Evolutionary conservation across 2,797 vertebrate genomes (phyloP).

Genomic region (Microchirus variegatus): DNA sequence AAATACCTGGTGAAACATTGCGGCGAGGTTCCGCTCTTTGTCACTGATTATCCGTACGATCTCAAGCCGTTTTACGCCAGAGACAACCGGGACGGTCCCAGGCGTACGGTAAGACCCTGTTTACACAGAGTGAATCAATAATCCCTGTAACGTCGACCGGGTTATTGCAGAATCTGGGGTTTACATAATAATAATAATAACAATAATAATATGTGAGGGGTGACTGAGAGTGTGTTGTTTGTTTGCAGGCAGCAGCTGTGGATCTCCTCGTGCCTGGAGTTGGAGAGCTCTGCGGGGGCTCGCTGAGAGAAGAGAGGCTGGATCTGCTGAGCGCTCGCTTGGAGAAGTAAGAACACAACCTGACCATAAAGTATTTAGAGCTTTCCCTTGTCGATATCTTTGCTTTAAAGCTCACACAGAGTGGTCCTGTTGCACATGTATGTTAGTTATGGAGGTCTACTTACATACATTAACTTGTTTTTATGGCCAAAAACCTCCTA

Average conservation of each 20-base stretch:
- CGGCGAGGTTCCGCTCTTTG: conserved; percentile 90
- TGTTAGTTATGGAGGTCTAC: no score
- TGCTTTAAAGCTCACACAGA: no score
- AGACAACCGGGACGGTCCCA: conserved; percentile 88
- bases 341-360: conserved; percentile 78
- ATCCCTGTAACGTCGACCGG: conserved; percentile 34
- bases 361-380: no score
- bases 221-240: conserved; percentile 35
- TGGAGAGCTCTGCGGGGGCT: conserved; percentile 96
- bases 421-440: no score
- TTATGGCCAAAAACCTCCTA: no score
- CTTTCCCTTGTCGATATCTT: not conserved
- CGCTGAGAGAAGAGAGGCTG: conserved; percentile 92
- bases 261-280: conserved; percentile 94
- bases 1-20: conserved; percentile 94
- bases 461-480: no score
- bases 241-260: conserved; percentile 90
- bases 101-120: conserved; percentile 85
- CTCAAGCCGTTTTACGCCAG: conserved; percentile 97
- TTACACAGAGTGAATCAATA: conserved; percentile 43
- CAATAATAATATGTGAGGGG: conserved; percentile 39
- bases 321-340: conserved; percentile 85
- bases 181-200: no score
- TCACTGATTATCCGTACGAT: conserved; percentile 91
- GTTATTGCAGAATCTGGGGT: conserved; percentile 18